phyloP scores from a whole-genome alignment of 2,113 vertebrate species.

The Scopus umbretta region DNA sequence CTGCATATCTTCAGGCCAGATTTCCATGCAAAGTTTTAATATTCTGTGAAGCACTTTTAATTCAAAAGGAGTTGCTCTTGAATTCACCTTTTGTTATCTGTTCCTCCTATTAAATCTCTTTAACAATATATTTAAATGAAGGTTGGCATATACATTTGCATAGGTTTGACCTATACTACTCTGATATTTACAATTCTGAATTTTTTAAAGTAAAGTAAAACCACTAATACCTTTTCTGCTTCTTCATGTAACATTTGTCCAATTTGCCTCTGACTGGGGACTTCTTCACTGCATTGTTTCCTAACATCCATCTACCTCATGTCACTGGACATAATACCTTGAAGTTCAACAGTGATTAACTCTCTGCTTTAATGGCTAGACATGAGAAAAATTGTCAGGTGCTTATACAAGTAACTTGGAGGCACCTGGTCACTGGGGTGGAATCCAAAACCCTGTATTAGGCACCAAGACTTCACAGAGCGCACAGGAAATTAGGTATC shows the following conservation, averaged over 20 bases:
- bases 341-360: background rate
- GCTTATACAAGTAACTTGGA: background rate
- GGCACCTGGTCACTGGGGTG: slow-evolving; percentile 48
- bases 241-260: background rate
- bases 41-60: background rate
- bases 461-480: slow-evolving; percentile 44
- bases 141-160: background rate
- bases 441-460: slow-evolving; percentile 39
- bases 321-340: background rate
- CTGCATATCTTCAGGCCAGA: background rate
- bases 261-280: background rate
- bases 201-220: background rate
- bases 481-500: slow-evolving; percentile 49
- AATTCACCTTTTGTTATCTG: background rate
- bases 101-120: background rate
- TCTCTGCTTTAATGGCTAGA: background rate
- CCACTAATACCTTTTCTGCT: background rate
- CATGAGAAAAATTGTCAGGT: background rate
- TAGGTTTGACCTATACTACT: background rate
- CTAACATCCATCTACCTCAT: background rate
- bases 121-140: background rate
- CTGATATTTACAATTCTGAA: background rate
- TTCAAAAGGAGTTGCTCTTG: background rate
- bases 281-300: background rate
- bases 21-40: background rate